Evolutionary conservation across 1,140 invertebrate genomes (phyloP).

Genomic region (Aradophagus sp.): DNA sequence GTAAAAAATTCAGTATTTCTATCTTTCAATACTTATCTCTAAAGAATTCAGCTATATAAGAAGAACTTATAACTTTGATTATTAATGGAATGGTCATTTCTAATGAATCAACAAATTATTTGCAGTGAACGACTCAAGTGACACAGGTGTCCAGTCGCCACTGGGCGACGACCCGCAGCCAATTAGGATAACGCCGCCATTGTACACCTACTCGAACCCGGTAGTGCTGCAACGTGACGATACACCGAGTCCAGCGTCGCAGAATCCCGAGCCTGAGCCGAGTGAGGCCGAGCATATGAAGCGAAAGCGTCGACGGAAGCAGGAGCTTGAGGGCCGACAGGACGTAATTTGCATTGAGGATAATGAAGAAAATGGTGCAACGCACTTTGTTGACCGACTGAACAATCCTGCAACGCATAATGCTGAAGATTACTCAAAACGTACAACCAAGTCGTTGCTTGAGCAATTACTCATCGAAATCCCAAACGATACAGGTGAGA

Average conservation of each 20-base stretch:
- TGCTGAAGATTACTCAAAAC: conserved; percentile 66
- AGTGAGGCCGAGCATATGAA: conserved; percentile 66
- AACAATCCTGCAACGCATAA: conserved; percentile 63
- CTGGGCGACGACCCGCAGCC: conserved; percentile 80
- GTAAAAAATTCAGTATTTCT: too few relatives aligned
- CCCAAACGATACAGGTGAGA: conserved; percentile 78
- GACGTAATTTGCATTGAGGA: conserved; percentile 73
- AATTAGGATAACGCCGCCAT: conserved; percentile 81
- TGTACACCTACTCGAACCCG: conserved; percentile 86
- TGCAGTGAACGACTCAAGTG: conserved; percentile 62
- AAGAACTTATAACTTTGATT: too few relatives aligned
- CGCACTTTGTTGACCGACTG: conserved; percentile 68
- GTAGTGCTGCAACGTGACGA: conserved; percentile 76
- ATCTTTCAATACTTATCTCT: too few relatives aligned
- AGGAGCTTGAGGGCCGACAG: conserved; percentile 73
- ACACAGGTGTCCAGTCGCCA: conserved; percentile 70
- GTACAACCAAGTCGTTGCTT: conserved; percentile 78
- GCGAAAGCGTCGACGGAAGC: conserved; percentile 71
- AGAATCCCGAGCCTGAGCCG: conserved; percentile 67
- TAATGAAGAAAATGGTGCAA: conserved; percentile 65
- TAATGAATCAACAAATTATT: too few relatives aligned
- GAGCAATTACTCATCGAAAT: conserved; percentile 87
- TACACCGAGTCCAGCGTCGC: conserved; percentile 74
- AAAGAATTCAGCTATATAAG: too few relatives aligned
- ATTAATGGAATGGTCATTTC: too few relatives aligned